Evolutionary conservation across 1,140 invertebrate species (phyloP).

Genomic region (Cydia pomonella): DNA sequence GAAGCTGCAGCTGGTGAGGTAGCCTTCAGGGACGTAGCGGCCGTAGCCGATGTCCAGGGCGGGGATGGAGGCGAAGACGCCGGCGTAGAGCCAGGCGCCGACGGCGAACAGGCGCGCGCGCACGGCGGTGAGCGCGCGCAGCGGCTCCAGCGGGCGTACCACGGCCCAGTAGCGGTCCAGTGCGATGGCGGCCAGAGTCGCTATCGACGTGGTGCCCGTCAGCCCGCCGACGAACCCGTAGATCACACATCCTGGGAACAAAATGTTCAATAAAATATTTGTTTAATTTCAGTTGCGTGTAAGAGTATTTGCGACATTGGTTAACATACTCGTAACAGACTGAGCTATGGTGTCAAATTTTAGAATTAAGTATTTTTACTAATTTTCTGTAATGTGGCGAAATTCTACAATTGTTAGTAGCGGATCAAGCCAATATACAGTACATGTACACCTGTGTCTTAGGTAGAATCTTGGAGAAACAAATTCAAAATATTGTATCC

Average conservation of each 20-base stretch:
- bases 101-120: slow-evolving; percentile 84
- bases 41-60: slow-evolving; percentile 85
- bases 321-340: no score
- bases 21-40: slow-evolving; percentile 89
- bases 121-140: slow-evolving; percentile 81
- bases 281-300: background rate
- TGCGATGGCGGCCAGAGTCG: slow-evolving; percentile 85
- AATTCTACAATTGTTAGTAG: no score
- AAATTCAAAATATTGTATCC: no score
- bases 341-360: no score
- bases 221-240: slow-evolving; percentile 88
- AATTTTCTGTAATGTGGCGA: no score
- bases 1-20: slow-evolving; percentile 90
- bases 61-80: slow-evolving; percentile 84
- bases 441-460: no score
- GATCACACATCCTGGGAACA: slow-evolving; percentile 83
- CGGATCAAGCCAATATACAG: no score
- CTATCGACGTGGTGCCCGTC: slow-evolving; percentile 86
- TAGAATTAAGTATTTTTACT: no score
- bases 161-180: slow-evolving; percentile 87
- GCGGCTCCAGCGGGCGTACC: slow-evolving; percentile 85
- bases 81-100: slow-evolving; percentile 87
- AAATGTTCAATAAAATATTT: slow-evolving; percentile 33
- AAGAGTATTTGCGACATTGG: no score
- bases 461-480: no score